Evolutionary conservation across 2,797 vertebrate genomes (phyloP).

Genomic region (Melanotaenia parkinsoni): DNA sequence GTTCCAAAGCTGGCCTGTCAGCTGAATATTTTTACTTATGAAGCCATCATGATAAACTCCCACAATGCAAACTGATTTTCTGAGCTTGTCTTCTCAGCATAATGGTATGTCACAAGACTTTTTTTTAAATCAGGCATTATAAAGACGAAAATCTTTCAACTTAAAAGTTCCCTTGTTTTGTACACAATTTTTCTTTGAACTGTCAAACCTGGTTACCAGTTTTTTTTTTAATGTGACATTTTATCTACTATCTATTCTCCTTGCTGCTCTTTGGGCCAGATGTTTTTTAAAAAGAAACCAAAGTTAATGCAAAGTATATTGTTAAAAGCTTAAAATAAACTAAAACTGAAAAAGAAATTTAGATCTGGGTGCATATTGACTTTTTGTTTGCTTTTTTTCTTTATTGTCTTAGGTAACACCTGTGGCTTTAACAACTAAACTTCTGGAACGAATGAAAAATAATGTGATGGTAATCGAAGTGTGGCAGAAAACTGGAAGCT

Average conservation of each 20-base stretch:
- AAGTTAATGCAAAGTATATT: neutral
- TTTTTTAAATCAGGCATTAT: neutral
- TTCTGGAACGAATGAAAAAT: constrained; percentile 92
- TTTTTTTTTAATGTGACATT: neutral
- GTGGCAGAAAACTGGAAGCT: constrained; percentile 87
- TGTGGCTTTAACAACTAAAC: constrained; percentile 85
- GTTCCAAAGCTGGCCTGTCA: neutral
- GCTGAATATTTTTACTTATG: neutral
- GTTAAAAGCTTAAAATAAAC: neutral
- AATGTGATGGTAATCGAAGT: constrained; percentile 95
- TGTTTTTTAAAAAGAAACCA: neutral
- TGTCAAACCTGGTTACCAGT: neutral
- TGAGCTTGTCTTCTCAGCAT: neutral
- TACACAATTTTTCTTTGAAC: too few relatives aligned
- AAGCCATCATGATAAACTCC: too few relatives aligned
- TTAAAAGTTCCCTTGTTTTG: too few relatives aligned
- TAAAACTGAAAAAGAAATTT: neutral
- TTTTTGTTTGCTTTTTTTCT: constrained; percentile 9
- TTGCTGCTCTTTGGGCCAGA: neutral
- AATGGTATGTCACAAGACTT: neutral
- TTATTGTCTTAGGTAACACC: constrained; percentile 87
- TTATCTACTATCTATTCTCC: too few relatives aligned
- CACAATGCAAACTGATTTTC: neutral
- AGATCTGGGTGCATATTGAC: too few relatives aligned
- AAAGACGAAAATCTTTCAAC: too few relatives aligned